Evolutionary conservation across 1,140 invertebrate genomes (phyloP).

Genomic region (Linepithema humile): DNA sequence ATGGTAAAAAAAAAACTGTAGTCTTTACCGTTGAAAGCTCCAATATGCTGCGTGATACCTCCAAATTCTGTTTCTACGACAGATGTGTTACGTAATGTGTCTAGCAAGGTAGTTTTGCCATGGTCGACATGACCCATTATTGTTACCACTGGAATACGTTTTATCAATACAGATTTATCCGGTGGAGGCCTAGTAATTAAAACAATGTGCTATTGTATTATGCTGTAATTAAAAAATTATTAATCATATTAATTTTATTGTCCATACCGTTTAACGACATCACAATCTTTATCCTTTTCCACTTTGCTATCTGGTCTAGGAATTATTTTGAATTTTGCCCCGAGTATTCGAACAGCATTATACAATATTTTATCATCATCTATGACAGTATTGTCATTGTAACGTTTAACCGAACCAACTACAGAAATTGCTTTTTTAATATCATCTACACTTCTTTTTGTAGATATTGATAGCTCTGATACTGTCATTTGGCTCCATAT

Average conservation of each 20-base stretch:
- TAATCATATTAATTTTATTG: background rate
- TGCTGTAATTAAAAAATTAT: background rate
- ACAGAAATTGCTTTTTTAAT: conserved; percentile 89
- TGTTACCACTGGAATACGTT: conserved; percentile 95
- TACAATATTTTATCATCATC: conserved; percentile 86
- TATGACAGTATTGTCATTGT: conserved; percentile 81
- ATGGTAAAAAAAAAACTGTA: background rate
- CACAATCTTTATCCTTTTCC: conserved; percentile 78
- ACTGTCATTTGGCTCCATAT: conserved; percentile 93
- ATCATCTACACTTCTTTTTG: conserved; percentile 86
- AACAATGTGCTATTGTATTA: conserved; percentile 11
- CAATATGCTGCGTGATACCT: conserved; percentile 99
- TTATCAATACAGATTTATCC: conserved; percentile 86
- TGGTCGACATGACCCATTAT: conserved; percentile 99
- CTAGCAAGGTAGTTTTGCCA: conserved; percentile 98
- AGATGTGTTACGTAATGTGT: conserved; percentile 93
- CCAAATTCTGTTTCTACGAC: conserved; percentile 97
- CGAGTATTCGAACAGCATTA: conserved; percentile 88
- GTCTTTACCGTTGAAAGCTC: conserved; percentile 94
- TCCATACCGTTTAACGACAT: conserved; percentile 72
- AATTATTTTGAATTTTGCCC: conserved; percentile 85
- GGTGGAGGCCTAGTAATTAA: conserved; percentile 84
- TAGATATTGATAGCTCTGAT: conserved; percentile 87
- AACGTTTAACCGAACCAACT: conserved; percentile 80
- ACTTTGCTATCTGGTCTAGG: conserved; percentile 80